Base-by-base conservation (phyloP, 2,797 vertebrate genomes). In the Masticophis lateralis region DNA sequence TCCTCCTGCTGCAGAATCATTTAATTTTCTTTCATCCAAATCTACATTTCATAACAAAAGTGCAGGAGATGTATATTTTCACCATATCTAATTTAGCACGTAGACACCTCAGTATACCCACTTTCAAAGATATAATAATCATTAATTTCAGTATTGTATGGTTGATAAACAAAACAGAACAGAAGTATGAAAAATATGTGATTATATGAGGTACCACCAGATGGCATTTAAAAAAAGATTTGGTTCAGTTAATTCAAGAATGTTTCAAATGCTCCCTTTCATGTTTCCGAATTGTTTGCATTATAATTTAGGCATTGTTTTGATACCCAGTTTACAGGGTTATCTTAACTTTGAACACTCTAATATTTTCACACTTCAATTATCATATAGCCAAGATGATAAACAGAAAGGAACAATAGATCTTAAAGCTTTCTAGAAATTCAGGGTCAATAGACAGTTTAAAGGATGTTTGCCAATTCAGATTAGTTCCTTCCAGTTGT, bases 161-260 rank as follows among this genome's bases (percentile, higher is more conserved):
- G 51, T 47, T 32, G 57, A 88, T 57, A 47, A 79, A 79, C 32
- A 79, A 43, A 90, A 90, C 14, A 56, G 32, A n/a, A 47, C 43
- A 53, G 53, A 83, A 32, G 37, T 53, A 87, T 86, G 59, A 90
- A 53, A 61, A 86, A 53, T 43, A 59, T 90, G 59, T 86, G 25
- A 90, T 90, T 90, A 57, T 87, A 66, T 66, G 51, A 92, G 27
- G 57, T n/a, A 66, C 88, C 92, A 92, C 79, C 79, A 92, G 88
- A 86, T 92, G 88, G 88, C 92, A 89, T 86, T 55, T 51, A 9
- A 32, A 89, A 37, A 47, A 86, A 28, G 37, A 25, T 61, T 3
- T 60, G 12, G 32, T 53, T 74, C 22, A 27, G 5, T 2, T 74
- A 47, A 74, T 88, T 60, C 66, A 92, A 20, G 28, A 69, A 66